Percentiles rank a stretch among this genome's conserved stretches.
phyloP scores from a whole-genome alignment of 2,888 invertebrate genomes.

The Himalopsyche anomala region DNA sequence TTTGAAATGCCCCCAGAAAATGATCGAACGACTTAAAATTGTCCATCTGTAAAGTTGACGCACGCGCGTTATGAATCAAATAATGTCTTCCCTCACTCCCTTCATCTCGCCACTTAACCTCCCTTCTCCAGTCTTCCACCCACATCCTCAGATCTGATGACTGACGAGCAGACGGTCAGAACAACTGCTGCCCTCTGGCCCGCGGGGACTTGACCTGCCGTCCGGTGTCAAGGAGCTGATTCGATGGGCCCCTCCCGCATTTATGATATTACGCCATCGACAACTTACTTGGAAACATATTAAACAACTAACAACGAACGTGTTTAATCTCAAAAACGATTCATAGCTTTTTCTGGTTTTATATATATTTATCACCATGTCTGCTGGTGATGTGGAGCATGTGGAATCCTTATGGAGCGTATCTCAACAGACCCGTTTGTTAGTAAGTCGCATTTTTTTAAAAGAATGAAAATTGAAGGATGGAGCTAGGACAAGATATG shows the following conservation, averaged over 20 bases:
- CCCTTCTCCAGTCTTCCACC: background rate
- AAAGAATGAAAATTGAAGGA: too few relatives aligned
- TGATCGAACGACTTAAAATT: conserved; percentile 41
- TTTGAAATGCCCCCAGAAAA: conserved; percentile 31
- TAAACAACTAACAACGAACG: background rate
- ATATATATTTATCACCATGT: too few relatives aligned
- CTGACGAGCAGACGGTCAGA: conserved; percentile 49
- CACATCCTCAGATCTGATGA: conserved; percentile 36
- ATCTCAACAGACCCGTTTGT: too few relatives aligned
- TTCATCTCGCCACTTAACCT: background rate
- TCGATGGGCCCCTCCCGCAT: conserved; percentile 32
- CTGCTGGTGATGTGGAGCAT: too few relatives aligned
- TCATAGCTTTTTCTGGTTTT: too few relatives aligned
- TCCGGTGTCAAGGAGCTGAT: conserved; percentile 61
- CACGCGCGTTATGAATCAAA: conserved; percentile 46
- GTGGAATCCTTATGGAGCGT: too few relatives aligned
- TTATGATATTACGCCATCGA: background rate
- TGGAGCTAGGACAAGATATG: too few relatives aligned
- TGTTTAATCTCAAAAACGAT: too few relatives aligned
- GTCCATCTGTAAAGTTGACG: conserved; percentile 41
- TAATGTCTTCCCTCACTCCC: background rate
- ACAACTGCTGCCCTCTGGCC: conserved; percentile 33
- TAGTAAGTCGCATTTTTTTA: too few relatives aligned
- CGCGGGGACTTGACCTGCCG: conserved; percentile 57
- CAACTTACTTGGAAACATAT: background rate